Evolutionary conservation across 2,888 invertebrate species (phyloP).

Genomic region (Tineola bisselliella): DNA sequence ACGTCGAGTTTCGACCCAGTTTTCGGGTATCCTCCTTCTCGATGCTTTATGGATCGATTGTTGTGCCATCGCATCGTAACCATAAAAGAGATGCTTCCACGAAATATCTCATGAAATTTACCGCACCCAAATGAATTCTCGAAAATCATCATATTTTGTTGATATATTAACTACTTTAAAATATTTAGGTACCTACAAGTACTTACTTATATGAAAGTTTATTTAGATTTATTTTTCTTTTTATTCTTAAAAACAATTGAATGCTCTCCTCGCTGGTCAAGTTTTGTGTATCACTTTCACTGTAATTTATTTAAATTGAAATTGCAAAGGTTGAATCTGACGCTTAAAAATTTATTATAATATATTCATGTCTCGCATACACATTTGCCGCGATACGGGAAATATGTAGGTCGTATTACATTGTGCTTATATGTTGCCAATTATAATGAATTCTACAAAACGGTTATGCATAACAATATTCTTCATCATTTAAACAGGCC

Average conservation of each 20-base stretch:
- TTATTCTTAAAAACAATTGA: not conserved
- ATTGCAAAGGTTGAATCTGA: conserved; percentile 7
- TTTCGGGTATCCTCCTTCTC: conserved; percentile 16
- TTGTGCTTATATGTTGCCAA: conserved; percentile 1
- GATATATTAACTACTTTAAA: conserved; percentile 34
- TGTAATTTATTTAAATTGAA: conserved; percentile 11
- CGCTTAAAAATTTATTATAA: conserved; percentile 16
- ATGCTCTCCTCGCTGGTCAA: not conserved
- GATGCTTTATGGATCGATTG: conserved; percentile 24
- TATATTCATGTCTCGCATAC: conserved; percentile 17
- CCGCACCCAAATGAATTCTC: conserved; percentile 26
- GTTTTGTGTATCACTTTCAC: conserved; percentile 8
- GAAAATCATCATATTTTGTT: conserved; percentile 34
- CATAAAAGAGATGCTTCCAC: conserved; percentile 21
- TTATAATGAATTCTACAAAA: conserved; percentile 5
- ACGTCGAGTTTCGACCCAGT: conserved; percentile 20
- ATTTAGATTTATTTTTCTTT: not conserved
- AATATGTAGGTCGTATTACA: conserved; percentile 3
- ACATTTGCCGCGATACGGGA: conserved; percentile 2
- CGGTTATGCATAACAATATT: not conserved
- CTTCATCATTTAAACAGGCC: not conserved
- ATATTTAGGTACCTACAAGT: too few relatives aligned
- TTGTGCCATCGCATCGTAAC: conserved; percentile 25
- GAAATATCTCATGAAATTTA: conserved; percentile 14
- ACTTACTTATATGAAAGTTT: too few relatives aligned